A percentile compares a stretch with the other conserved stretches of the same genome.
phyloP scores from a whole-genome alignment of 2,888 invertebrate genomes.

The Troilus luridus region DNA sequence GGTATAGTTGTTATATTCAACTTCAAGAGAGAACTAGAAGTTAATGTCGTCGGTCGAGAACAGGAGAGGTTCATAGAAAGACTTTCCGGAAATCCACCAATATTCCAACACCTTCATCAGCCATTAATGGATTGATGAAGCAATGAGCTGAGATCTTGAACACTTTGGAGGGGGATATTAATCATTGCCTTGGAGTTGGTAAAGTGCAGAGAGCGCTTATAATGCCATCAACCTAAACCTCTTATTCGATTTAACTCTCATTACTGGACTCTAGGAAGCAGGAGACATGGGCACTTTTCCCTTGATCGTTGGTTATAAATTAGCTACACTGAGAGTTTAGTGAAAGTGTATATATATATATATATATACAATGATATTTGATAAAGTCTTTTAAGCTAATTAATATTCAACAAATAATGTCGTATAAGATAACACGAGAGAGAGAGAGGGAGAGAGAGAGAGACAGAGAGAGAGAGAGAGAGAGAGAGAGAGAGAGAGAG shows the following conservation, averaged over 20 bases:
- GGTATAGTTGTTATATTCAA: not conserved
- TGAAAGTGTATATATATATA: too few relatives aligned
- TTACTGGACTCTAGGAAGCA: not conserved
- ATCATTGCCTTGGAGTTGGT: not conserved
- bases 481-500: too few relatives aligned
- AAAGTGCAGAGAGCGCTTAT: not conserved
- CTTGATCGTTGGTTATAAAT: not conserved
- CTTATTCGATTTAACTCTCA: conserved; percentile 11
- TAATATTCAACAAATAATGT: too few relatives aligned
- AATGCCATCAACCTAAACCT: not conserved
- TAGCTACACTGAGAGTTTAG: not conserved
- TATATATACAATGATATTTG: too few relatives aligned
- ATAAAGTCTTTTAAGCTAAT: too few relatives aligned
- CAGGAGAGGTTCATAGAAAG: not conserved
- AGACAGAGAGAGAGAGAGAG: too few relatives aligned
- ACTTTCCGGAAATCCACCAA: not conserved
- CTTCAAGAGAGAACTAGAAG: not conserved
- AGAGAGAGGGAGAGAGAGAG: too few relatives aligned
- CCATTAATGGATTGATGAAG: conserved; percentile 6
- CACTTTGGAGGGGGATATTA: not conserved
- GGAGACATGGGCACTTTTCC: not conserved
- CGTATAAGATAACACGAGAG: too few relatives aligned
- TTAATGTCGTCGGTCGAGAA: not conserved
- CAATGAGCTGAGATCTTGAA: not conserved
- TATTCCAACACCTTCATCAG: not conserved